A percentile compares a stretch with the other conserved stretches of the same genome.
These are phyloP conservation scores for Stenotaenia linearis DNA, from an alignment of 2,888 invertebrate species.

Conservation along the genomic window DNA sequence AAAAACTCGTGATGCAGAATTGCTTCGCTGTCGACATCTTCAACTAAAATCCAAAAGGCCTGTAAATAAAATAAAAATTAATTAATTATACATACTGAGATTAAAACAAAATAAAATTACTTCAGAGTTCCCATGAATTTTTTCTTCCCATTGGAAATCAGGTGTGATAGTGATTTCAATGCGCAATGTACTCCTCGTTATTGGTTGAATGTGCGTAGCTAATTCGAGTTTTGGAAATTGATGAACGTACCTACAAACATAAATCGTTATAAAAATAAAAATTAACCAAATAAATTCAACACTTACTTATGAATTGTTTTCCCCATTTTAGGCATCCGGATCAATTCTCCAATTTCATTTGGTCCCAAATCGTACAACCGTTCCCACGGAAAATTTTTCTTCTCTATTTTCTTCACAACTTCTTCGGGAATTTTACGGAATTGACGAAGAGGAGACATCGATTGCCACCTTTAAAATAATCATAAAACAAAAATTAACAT, in stretches of 20 bases:
- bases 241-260: slow-evolving; percentile 62
- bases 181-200: slow-evolving; percentile 77
- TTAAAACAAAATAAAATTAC: slow-evolving; percentile 35
- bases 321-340: slow-evolving; percentile 83
- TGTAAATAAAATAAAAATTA: slow-evolving; percentile 35
- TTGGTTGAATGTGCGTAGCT: slow-evolving; percentile 95
- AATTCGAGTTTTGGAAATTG: slow-evolving; percentile 95
- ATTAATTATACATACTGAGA: neutral
- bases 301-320: slow-evolving; percentile 79
- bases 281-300: too few species aligned
- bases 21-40: slow-evolving; percentile 57
- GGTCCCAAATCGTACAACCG: slow-evolving; percentile 91
- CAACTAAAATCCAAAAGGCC: slow-evolving; percentile 60
- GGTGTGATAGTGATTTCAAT: slow-evolving; percentile 96
- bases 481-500: neutral
- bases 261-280: neutral
- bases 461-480: slow-evolving; percentile 67
- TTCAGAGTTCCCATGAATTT: slow-evolving; percentile 64
- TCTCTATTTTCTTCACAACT: slow-evolving; percentile 93
- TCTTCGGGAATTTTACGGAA: slow-evolving; percentile 97
- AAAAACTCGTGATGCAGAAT: slow-evolving; percentile 94
- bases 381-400: slow-evolving; percentile 65
- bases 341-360: slow-evolving; percentile 92
- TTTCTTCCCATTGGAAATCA: slow-evolving; percentile 99
- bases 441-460: slow-evolving; percentile 95